These are phyloP conservation scores for Rhinolophus ferrumequinum DNA, from an alignment of 2,113 vertebrate species.

Conservation along the genomic window DNA sequence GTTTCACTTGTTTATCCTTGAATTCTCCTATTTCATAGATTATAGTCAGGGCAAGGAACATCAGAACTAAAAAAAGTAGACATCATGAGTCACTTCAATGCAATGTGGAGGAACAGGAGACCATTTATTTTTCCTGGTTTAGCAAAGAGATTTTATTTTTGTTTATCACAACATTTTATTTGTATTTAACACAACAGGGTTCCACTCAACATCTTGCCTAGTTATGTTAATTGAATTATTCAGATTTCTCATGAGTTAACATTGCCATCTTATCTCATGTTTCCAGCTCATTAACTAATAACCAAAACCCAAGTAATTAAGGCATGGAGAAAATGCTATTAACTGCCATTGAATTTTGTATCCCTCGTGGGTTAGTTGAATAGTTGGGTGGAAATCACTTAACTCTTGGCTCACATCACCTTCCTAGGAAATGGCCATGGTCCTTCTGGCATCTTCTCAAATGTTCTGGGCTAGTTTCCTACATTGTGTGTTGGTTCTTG, in stretches of 20 bases:
- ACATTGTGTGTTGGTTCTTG: background rate
- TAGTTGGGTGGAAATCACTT: background rate
- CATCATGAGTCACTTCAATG: background rate
- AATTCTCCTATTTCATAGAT: background rate
- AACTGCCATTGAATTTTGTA: background rate
- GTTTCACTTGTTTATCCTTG: background rate
- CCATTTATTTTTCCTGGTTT: conserved; percentile 46
- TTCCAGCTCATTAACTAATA: conserved; percentile 74
- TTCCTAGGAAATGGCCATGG: background rate
- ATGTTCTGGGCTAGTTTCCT: background rate
- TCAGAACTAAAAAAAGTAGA: conserved; percentile 4
- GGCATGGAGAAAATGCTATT: conserved; percentile 47
- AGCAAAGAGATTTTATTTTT: conserved; percentile 52
- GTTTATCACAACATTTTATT: conserved; percentile 56
- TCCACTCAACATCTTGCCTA: conserved; percentile 50
- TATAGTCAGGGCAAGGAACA: background rate
- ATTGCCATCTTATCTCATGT: conserved; percentile 44
- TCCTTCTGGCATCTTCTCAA: background rate
- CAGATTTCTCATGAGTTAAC: conserved; percentile 65
- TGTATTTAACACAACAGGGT: conserved; percentile 50
- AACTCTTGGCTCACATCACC: background rate
- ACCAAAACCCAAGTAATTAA: conserved; percentile 63
- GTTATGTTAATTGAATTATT: conserved; percentile 69
- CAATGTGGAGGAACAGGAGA: background rate
- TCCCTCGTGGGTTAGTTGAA: background rate